Evolutionary conservation across 1,140 invertebrate species (phyloP).

Genomic region (Camponotus vicinus): DNA sequence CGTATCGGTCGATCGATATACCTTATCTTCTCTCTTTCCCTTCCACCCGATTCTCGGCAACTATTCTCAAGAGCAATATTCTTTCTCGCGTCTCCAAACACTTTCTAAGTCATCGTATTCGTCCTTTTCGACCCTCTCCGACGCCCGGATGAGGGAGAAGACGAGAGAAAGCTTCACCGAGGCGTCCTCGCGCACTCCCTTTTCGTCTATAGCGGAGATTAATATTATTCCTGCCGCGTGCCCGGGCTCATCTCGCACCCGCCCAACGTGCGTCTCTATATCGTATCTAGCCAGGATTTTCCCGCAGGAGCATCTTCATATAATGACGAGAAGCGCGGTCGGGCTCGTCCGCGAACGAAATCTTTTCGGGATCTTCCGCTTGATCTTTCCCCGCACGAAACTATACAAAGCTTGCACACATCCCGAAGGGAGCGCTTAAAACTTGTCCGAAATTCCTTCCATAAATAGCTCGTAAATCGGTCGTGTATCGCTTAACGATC

Average conservation of each 20-base stretch:
- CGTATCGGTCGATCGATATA: constrained; percentile 36
- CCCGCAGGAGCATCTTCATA: not conserved
- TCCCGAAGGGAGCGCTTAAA: constrained; percentile 21
- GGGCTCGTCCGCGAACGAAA: not conserved
- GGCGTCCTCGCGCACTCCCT: not conserved
- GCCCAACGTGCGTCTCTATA: constrained; percentile 9
- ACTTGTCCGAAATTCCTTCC: constrained; percentile 1
- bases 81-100: constrained; percentile 20
- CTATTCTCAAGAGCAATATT: constrained; percentile 34
- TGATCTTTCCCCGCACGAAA: not conserved
- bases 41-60: not conserved
- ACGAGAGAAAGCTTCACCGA: not conserved
- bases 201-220: constrained; percentile 2
- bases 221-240: constrained; percentile 53
- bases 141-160: not conserved
- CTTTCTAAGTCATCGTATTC: constrained; percentile 12
- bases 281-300: constrained; percentile 40
- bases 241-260: not conserved
- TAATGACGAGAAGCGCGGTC: not conserved
- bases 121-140: not conserved
- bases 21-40: not conserved
- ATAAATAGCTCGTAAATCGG: not conserved
- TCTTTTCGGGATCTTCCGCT: no score
- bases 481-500: not conserved
- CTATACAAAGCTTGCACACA: not conserved